These are phyloP conservation scores for Delphinapterus leucas DNA, from an alignment of 2,113 vertebrate genomes.

Conservation along the genomic window DNA sequence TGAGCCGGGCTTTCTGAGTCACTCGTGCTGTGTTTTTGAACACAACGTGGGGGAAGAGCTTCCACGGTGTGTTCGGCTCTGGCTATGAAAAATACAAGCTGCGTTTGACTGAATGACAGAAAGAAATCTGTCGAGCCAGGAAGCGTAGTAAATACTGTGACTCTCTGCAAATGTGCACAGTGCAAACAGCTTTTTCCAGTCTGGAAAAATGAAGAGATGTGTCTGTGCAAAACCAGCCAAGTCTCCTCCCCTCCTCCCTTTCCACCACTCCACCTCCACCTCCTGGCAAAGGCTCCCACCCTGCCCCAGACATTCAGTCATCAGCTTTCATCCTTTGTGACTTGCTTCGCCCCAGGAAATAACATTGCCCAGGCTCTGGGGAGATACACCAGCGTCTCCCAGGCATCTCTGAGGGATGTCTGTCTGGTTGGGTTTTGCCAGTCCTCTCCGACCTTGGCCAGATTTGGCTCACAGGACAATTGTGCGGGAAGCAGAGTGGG, in stretches of 20 bases:
- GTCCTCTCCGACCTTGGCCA: constrained; percentile 36
- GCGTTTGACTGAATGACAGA: constrained; percentile 78
- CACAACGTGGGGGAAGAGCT: constrained; percentile 63
- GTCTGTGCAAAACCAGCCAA: constrained; percentile 68
- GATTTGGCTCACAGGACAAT: not conserved
- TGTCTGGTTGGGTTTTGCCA: constrained; percentile 32
- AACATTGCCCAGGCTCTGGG: constrained; percentile 56
- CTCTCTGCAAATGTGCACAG: constrained; percentile 72
- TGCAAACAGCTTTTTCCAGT: constrained; percentile 77
- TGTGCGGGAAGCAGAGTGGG: not conserved
- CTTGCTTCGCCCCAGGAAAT: constrained; percentile 69
- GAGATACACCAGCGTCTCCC: constrained; percentile 20
- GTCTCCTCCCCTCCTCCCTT: constrained; percentile 57
- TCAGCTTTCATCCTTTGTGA: constrained; percentile 69
- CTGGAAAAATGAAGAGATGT: constrained; percentile 76
- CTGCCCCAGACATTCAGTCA: constrained; percentile 76
- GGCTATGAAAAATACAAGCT: constrained; percentile 82
- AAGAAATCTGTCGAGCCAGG: constrained; percentile 77
- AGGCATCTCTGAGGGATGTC: constrained; percentile 15
- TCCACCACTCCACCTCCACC: constrained; percentile 41
- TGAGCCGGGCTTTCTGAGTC: constrained; percentile 38
- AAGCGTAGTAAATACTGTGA: constrained; percentile 79
- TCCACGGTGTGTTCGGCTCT: constrained; percentile 76
- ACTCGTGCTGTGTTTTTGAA: constrained; percentile 73
- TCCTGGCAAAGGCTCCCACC: constrained; percentile 67